These are phyloP conservation scores for Eremophila alpestris DNA, from an alignment of 2,797 vertebrate species.

Conservation along the genomic window DNA sequence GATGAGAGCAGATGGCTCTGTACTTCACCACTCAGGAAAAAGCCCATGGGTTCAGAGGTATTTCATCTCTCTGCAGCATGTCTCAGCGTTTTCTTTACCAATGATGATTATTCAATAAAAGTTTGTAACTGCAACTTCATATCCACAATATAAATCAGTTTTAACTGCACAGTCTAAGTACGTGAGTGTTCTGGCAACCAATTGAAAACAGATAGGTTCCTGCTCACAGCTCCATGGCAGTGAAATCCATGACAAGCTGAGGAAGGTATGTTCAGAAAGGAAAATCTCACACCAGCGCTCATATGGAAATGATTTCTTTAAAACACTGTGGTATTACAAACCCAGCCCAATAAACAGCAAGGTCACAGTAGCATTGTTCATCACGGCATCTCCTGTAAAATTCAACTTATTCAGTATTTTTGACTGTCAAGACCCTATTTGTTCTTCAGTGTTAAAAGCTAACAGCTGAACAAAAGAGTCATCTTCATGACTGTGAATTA, in stretches of 20 bases:
- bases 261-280: constrained; percentile 34
- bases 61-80: background rate
- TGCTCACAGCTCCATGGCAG: constrained; percentile 16
- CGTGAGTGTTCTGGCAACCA: constrained; percentile 39
- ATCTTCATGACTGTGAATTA: background rate
- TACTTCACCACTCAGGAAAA: background rate
- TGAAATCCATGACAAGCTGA: constrained; percentile 35
- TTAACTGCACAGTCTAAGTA: background rate
- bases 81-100: constrained; percentile 22
- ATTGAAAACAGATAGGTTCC: constrained; percentile 48
- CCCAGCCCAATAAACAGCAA: constrained; percentile 10
- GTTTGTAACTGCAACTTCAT: constrained; percentile 10
- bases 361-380: constrained; percentile 16
- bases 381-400: constrained; percentile 9
- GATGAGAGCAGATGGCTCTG: background rate
- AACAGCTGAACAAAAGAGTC: background rate
- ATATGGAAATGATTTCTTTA: constrained; percentile 63
- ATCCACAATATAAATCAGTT: constrained; percentile 58
- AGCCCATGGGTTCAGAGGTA: background rate
- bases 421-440: background rate
- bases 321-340: constrained; percentile 14
- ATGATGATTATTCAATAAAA: constrained; percentile 7
- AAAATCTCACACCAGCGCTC: constrained; percentile 42
- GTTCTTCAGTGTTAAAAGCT: background rate
- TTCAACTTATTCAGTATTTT: constrained; percentile 8